These are phyloP conservation scores for Salminus brasiliensis DNA, from an alignment of 2,113 vertebrate species.

Conservation along the genomic window DNA sequence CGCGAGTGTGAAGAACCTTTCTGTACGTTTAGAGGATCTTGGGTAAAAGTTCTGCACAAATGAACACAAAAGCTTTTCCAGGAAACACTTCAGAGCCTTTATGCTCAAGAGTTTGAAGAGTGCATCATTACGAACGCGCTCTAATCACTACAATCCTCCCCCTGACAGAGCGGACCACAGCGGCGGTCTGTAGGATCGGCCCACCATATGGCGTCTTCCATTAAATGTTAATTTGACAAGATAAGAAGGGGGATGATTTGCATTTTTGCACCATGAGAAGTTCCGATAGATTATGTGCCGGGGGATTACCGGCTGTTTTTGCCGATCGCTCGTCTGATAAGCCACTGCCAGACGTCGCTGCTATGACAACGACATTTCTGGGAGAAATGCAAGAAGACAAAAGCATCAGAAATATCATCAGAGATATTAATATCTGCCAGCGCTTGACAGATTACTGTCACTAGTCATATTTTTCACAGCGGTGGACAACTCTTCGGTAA, in stretches of 20 bases:
- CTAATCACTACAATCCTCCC: background rate
- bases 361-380: background rate
- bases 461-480: too few relatives aligned
- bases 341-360: background rate
- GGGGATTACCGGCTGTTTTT: slow-evolving; percentile 33
- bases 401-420: background rate
- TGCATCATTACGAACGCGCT: background rate
- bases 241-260: slow-evolving; percentile 51
- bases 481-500: too few relatives aligned
- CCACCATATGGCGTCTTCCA: background rate
- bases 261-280: slow-evolving; percentile 15
- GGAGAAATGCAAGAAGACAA: background rate
- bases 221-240: slow-evolving; percentile 53
- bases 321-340: slow-evolving; percentile 44
- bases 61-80: too few relatives aligned
- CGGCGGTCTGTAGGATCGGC: background rate
- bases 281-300: slow-evolving; percentile 41
- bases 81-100: too few relatives aligned
- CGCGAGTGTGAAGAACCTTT: too few relatives aligned
- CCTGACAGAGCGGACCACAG: background rate
- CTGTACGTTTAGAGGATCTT: too few relatives aligned
- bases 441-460: too few relatives aligned
- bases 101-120: background rate
- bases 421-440: background rate
- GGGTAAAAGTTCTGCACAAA: too few relatives aligned